Conservation (phyloP, 2,797 vertebrate species). For the Crypturellus tataupa region DNA sequence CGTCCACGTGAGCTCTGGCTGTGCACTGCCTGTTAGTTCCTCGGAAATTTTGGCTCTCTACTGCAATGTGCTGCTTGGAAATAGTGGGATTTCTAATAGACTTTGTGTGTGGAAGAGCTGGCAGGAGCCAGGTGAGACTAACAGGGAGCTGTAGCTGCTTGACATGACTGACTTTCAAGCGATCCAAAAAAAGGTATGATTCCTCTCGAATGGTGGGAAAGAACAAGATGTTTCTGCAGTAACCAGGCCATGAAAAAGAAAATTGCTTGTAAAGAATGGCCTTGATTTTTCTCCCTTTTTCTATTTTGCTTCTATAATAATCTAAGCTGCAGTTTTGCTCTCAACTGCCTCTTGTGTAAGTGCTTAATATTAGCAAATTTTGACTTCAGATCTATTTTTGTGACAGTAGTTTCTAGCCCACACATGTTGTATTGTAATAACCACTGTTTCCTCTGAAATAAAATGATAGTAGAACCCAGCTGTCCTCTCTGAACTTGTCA, state of each 20-base stretch:
- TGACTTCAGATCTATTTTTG: background rate
- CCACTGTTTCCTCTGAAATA: conserved; percentile 20
- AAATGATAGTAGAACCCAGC: background rate
- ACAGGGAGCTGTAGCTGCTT: background rate
- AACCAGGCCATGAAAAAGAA: conserved; percentile 51
- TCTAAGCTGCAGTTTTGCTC: conserved; percentile 35
- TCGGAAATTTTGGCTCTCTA: background rate
- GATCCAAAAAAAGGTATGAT: conserved; percentile 31
- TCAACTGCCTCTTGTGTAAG: conserved; percentile 40
- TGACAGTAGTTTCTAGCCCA: conserved; percentile 8
- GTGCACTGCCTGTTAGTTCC: conserved; percentile 34
- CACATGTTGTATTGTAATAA: conserved; percentile 20
- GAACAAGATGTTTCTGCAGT: conserved; percentile 60
- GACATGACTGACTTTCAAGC: conserved; percentile 45
- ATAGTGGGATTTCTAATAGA: background rate
- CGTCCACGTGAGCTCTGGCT: conserved; percentile 22
- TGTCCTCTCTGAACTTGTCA: background rate
- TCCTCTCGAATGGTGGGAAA: background rate
- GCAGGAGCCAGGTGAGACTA: conserved; percentile 7
- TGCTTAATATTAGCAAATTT: conserved; percentile 33
- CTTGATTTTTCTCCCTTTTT: conserved; percentile 33
- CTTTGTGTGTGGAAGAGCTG: background rate
- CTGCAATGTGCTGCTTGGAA: background rate
- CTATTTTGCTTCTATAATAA: conserved; percentile 5
- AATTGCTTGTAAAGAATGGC: conserved; percentile 50